Percentiles rank a stretch among this genome's conserved stretches.
These are phyloP conservation scores for Pitangus sulphuratus DNA, from an alignment of 2,797 vertebrate genomes.

Conservation along the genomic window DNA sequence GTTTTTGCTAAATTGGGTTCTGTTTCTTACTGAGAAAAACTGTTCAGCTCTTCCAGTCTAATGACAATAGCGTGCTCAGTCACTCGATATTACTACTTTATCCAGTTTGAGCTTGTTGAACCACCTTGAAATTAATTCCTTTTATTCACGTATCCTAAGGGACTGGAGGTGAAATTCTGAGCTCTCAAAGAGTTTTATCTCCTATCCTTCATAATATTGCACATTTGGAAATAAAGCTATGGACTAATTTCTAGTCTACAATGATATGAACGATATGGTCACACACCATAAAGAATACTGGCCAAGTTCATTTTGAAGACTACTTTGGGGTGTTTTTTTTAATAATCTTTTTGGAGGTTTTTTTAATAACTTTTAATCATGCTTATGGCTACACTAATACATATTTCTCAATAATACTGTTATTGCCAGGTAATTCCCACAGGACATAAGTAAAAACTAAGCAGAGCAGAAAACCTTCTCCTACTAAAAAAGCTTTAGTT, in stretches of 20 bases:
- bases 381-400: not conserved
- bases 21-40: not conserved
- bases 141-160: not conserved
- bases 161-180: not conserved
- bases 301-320: not conserved
- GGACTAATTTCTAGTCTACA: not conserved
- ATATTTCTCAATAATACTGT: not conserved
- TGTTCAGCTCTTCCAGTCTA: not conserved
- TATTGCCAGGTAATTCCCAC: not conserved
- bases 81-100: not conserved
- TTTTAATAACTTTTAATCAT: not conserved
- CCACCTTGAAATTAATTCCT: not conserved
- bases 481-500: not conserved
- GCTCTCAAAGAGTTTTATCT: not conserved
- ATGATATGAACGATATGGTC: not conserved
- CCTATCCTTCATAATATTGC: not conserved
- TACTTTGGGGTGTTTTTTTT: not conserved
- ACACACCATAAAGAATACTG: not conserved
- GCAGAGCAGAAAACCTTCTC: not conserved
- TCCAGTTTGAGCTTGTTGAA: not conserved
- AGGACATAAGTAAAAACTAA: not conserved
- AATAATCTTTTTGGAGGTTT: not conserved
- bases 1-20: not conserved
- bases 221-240: not conserved
- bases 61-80: not conserved